Conservation (phyloP, 2,113 vertebrate species). For the Rattus norvegicus region GRCr8 NC_086021.1:31923001-31923500, state of each 20-base stretch:
- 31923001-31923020: constrained; percentile 68
- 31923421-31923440: background rate
- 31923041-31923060: constrained; percentile 73
- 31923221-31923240: rapidly evolving
- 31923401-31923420: background rate
- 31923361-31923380: background rate
- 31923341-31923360: rapidly evolving
- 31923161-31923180: constrained; percentile 51
- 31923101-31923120: constrained; percentile 83
- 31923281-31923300: rapidly evolving
- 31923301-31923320: rapidly evolving
- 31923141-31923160: constrained; percentile 80
- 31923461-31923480: rapidly evolving
- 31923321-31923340: rapidly evolving
- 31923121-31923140: constrained; percentile 73
- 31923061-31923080: constrained; percentile 78
- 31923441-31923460: background rate
- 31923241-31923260: background rate
- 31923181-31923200: background rate
- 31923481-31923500: background rate
- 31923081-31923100: constrained; percentile 80
- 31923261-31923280: rapidly evolving
- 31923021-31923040: constrained; percentile 65
- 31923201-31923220: background rate
- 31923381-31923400: rapidly evolving